Evolutionary conservation across 2,797 vertebrate species (phyloP), one percentile per base, ranked within the genome.

Genomic region (Sebastolobus altivelis): DNA sequence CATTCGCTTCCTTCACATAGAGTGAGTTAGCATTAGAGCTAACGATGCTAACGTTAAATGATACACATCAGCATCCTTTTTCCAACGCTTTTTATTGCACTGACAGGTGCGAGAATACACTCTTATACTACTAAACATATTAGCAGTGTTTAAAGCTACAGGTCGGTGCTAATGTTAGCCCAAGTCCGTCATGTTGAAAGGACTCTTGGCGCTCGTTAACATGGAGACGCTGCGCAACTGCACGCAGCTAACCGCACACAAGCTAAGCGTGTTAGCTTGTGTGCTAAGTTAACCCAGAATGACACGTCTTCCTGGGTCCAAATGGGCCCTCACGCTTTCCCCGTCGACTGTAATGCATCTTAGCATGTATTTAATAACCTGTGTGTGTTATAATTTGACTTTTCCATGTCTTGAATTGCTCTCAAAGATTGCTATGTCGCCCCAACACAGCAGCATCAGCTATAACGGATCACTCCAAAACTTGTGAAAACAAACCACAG

Each of bases 161-260:
- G 79, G 72, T 72, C 31, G 61, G 25, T 25, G 90, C 87, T 89
- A 86, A 76, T 58, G 88, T 76, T 89, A 81, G 85, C 82, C 59
- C 14, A 33, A 75, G 80, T 83, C 83, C 85, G 82, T 93, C 82
- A 88, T 84, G 84, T 81, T 90, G 88, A 90, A 90, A 85, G 81
- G 88, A 88, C 85, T 87, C 73, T 90, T 93, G 82, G 91, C 93
- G 93, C 92, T 94, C 88, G 84, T 88, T 82, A 92, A 90, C 92
- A 84, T 68, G 79, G 83, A 87, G 88, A 86, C 81, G 78, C 88
- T 80, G 87, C 90, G 85, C 83, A 43, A 85, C 52, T 80, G 75
- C 83, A 81, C 25, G 80, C 58, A 78, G 88, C 86, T 88, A 85
- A 67, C 84, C 61, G 29, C 74, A 63, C 4, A 80, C 89, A 2